Evolutionary conservation across 64 coral and sea anemone genomes (phyloP), one percentile per base, ranked within the genome.

Genomic region (Platygyra sinensis): DNA sequence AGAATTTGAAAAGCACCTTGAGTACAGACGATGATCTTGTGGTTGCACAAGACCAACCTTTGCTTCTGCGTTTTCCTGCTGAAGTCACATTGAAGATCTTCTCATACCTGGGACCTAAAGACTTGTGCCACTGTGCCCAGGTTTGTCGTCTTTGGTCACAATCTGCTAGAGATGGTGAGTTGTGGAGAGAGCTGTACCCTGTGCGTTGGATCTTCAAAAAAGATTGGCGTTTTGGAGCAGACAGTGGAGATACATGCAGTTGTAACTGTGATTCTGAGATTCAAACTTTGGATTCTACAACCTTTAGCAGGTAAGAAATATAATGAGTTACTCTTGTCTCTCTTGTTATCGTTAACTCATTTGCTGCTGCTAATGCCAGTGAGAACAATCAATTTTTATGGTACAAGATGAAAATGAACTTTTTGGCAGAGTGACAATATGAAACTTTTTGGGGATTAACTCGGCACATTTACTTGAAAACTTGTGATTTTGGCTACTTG

Each of bases 21-120:
- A 62, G 1, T 33, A 27, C 32, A 42, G 28, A 83, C 20, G 10
- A 11, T 61, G 29, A 62, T 62, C 14, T 29, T 80, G 52, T 32
- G 5, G 31, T 16, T 83, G 30, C 25, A 65, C 16, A 39, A 83
- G 30, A 65, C 18, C 80, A 83, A 42, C 61, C 80, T 67, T 52
- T 75, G 52, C 59, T 96, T n/a, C 54, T 86, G 65, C 67, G 60
- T 27, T 87, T 95, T 42, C 93, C 96, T 33, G 80, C 87, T 22
- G 96, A 98, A 93, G 67, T 95, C 65, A 90, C 72, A 9, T 50
- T 95, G 31, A 95, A 98, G 73, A 98, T 98, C 85, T 95, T 98
- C 27, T 93, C 93, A 15, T 93, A 95, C 87, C 83, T 98, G 13
- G 89, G 78, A 51, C 96, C 96, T 30, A 93, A 87, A 95, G 96